phyloP scores from a whole-genome alignment of 2,888 invertebrate genomes.

The Marronus borbonicus region DNA sequence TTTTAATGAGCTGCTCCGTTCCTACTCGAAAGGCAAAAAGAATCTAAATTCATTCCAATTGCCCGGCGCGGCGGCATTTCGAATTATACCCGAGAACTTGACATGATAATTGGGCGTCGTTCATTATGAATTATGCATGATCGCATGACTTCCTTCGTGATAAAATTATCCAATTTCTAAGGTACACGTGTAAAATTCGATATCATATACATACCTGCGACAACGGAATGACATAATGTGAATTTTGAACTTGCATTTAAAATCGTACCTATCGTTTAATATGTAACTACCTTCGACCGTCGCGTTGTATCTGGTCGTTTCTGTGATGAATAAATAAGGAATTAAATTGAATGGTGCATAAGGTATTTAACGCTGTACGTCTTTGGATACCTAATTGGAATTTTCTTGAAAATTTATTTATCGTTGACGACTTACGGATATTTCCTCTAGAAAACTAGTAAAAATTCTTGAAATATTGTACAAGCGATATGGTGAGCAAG shows the following conservation, averaged over 20 bases:
- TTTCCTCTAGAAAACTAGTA: too few relatives aligned
- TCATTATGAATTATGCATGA: conserved; percentile 37
- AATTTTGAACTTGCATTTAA: conserved; percentile 6
- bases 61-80: conserved; percentile 9
- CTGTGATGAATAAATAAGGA: too few relatives aligned
- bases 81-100: conserved; percentile 35
- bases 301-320: too few relatives aligned
- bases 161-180: conserved; percentile 26
- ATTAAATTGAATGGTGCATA: too few relatives aligned
- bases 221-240: not conserved
- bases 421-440: too few relatives aligned
- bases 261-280: not conserved
- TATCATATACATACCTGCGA: not conserved
- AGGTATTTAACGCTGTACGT: too few relatives aligned
- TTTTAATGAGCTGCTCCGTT: conserved; percentile 25
- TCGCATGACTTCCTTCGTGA: conserved; percentile 4
- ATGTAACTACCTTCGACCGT: not conserved
- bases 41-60: conserved; percentile 36
- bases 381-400: too few relatives aligned
- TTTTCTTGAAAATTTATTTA: too few relatives aligned
- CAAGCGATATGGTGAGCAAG: too few relatives aligned
- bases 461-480: too few relatives aligned
- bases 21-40: conserved; percentile 3
- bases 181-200: conserved; percentile 19
- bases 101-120: conserved; percentile 37